Conservation (phyloP, 2,797 vertebrate genomes). For the Sebastes cheni region DNA sequence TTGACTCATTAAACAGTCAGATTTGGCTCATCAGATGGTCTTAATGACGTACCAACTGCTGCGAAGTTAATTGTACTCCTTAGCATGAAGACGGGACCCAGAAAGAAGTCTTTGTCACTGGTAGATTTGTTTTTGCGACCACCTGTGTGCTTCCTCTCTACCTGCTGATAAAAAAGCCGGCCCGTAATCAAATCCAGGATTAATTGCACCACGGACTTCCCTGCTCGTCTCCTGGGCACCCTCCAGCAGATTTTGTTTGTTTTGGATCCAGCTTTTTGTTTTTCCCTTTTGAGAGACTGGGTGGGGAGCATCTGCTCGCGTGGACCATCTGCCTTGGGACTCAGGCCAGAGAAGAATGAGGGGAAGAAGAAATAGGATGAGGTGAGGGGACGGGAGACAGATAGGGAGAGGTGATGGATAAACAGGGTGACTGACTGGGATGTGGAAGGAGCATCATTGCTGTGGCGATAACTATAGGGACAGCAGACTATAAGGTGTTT, state of each 20-base stretch:
- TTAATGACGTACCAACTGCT: constrained; percentile 5
- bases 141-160: constrained; percentile 18
- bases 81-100: not conserved
- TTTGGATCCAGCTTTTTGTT: constrained; percentile 67
- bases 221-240: constrained; percentile 31
- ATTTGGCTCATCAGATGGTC: constrained; percentile 11
- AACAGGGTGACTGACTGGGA: not conserved
- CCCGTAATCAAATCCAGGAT: constrained; percentile 41
- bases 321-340: constrained; percentile 76
- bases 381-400: constrained; percentile 13
- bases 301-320: constrained; percentile 75
- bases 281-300: constrained; percentile 42
- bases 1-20: constrained; percentile 24
- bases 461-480: not conserved
- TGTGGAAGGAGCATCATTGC: not conserved
- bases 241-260: constrained; percentile 73
- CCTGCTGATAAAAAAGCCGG: constrained; percentile 6
- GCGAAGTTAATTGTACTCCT: not conserved
- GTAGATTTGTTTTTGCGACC: not conserved
- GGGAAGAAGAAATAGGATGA: constrained; percentile 23
- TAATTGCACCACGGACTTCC: constrained; percentile 48
- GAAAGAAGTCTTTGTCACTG: not conserved
- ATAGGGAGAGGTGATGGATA: constrained; percentile 13
- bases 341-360: constrained; percentile 66
- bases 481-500: constrained; percentile 46